Base-by-base conservation (phyloP, 2,797 vertebrate genomes). In the Antennarius maculatus region DNA sequence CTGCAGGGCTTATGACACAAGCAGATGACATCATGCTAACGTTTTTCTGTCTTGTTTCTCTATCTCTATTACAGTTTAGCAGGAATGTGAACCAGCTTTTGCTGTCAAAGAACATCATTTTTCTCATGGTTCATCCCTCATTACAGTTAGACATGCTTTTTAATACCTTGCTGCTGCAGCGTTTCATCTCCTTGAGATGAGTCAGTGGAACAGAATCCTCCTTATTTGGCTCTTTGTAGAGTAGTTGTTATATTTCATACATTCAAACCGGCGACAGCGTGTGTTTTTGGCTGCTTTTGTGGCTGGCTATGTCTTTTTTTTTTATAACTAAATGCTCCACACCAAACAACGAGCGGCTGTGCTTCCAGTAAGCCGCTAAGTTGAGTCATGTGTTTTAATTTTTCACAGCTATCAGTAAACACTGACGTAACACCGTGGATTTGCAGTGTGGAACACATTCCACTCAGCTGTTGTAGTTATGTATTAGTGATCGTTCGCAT, bases 201-300 rank as follows among this genome's bases (percentile, higher is more conserved):
- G 50, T 80, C 82, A 69, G 46, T 31, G 53, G 18, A 61, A 52
- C 11, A 39, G 27, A 62, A 17, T 43, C 69, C 56, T 70, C 86
- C 84, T 77, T 85, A 88, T 89, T 89, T 81, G 84, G 81, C 56
- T 65, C 42, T 67, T 58, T 55, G 16, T 31, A 4, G 47, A 60
- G 18, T 56, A 45, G 43, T 62, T 62, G 69, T 18, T 68, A 62
- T 74, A 56, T 65, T 56, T 65, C 34, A 31, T 34, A 3, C 31
- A 34, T 34, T 46, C 51, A 42, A 34, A 5, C 31, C 31, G 7
- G 31, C 31, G 7, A 34, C 31, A 34, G 31, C 7, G 31, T 34
- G 31, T 28, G 31, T 52, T 11, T 53, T 10, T 15, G 43, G 34
- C 53, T 61, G 49, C 18, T 43, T 64, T 29, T 48, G 28, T 59